These are phyloP conservation scores for Phylloscopus whistleri DNA, from an alignment of 2,113 vertebrate species.

Conservation along the genomic window DNA sequence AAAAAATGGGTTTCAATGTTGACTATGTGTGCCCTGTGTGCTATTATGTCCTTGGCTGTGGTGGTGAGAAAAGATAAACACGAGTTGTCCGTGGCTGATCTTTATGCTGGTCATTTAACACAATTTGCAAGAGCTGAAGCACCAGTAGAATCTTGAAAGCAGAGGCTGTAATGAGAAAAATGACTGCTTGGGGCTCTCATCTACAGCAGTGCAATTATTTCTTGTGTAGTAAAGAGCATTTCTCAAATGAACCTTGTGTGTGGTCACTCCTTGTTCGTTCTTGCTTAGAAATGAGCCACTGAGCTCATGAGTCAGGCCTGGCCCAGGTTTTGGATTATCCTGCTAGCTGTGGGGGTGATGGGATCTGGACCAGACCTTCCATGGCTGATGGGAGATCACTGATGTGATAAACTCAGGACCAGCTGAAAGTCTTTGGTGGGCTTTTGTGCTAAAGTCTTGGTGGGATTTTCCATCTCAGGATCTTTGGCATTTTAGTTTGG, in stretches of 20 bases:
- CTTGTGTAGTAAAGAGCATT: background rate
- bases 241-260: background rate
- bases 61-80: background rate
- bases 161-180: background rate
- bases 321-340: background rate
- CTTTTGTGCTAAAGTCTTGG: background rate
- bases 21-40: background rate
- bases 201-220: background rate
- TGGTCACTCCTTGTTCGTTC: background rate
- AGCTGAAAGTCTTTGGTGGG: background rate
- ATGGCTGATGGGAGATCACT: background rate
- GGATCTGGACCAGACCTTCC: background rate
- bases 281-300: background rate
- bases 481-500: background rate
- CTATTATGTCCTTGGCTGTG: background rate
- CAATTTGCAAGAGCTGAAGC: background rate
- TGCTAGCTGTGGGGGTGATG: background rate
- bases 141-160: background rate
- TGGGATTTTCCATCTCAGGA: background rate
- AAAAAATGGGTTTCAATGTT: background rate
- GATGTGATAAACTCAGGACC: background rate
- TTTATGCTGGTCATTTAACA: background rate
- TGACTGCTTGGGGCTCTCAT: background rate
- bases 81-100: background rate
- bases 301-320: rapidly evolving